Base-by-base conservation (phyloP, 2,888 invertebrate species). In the Suillia variegata region DNA sequence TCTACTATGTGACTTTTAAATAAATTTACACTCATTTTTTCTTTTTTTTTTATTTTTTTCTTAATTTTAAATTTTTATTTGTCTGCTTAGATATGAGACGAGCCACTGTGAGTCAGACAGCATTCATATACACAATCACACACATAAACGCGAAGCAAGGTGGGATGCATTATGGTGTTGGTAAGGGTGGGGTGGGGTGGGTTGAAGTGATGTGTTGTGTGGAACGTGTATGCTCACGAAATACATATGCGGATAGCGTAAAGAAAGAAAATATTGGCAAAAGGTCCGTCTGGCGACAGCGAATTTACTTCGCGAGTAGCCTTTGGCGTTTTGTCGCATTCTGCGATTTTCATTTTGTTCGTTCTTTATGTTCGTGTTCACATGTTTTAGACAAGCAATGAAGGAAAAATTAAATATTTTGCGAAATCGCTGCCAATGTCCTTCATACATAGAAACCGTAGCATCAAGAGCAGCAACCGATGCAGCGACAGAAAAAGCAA, bases 321-420 rank as follows among this genome's bases (percentile, higher is more conserved):
- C 62, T 54, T 59, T 65, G 61, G 61, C 61, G 61, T 56, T 65
- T 58, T 59, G 63, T 62, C 65, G 65, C 63, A 60, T 54, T 56
- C 60, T 58, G 38, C 54, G 62, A 55, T 54, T 53, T 61, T 57
- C 55, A 34, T 55, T 61, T 48, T 20, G 53, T 61, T 48, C 15
- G 53, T 49, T 47, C 52, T 45, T 45, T 20, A 20, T 45, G 20
- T 18, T 45, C 45, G 18, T n/a, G n/a, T 50, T 55, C 54, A 53
- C 58, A 54, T 62, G 63, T 61, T 63, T 59, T 58, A 63, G 59
- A 62, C 65, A 62, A 61, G 61, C 56, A 51, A 52, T 58, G 54
- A 55, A 58, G 56, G 54, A 65, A 62, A 65, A 62, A 62, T 63
- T 62, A 56, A 59, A 61, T 62, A 55, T 56, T 58, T 56, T 49